Evolutionary conservation across 2,888 invertebrate species (phyloP).

Genomic region (Malacosoma neustria): DNA sequence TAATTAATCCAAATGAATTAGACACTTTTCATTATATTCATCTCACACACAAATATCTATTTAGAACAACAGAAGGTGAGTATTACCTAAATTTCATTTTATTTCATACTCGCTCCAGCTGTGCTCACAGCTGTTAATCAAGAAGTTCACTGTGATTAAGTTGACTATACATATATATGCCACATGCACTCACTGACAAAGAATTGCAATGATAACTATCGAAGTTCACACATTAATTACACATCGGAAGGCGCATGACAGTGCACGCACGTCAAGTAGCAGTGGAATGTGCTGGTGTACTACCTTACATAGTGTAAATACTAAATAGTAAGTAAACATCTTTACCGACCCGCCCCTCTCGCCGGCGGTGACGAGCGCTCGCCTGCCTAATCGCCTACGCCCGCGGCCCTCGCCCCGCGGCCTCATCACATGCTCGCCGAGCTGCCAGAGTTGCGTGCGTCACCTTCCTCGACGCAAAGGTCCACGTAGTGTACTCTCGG

Average conservation of each 20-base stretch:
- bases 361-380: slow-evolving; percentile 35
- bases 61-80: slow-evolving; percentile 14
- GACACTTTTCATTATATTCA: slow-evolving; percentile 10
- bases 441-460: slow-evolving; percentile 42
- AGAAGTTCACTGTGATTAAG: slow-evolving; percentile 21
- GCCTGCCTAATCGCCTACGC: slow-evolving; percentile 32
- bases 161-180: slow-evolving; percentile 20
- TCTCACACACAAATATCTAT: slow-evolving; percentile 17
- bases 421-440: slow-evolving; percentile 43
- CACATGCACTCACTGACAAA: slow-evolving; percentile 38
- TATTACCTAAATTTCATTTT: slow-evolving; percentile 70
- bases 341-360: slow-evolving; percentile 50
- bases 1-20: slow-evolving; percentile 7
- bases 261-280: slow-evolving; percentile 32
- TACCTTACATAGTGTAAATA: slow-evolving; percentile 48
- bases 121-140: slow-evolving; percentile 44
- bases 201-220: slow-evolving; percentile 44
- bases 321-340: slow-evolving; percentile 64
- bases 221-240: slow-evolving; percentile 55
- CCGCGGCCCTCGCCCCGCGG: slow-evolving; percentile 38
- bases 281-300: slow-evolving; percentile 68
- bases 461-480: slow-evolving; percentile 31
- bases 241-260: slow-evolving; percentile 36
- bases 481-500: slow-evolving; percentile 24
- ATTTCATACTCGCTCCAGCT: slow-evolving; percentile 60